Evolutionary conservation across 2,888 invertebrate genomes (phyloP), one percentile per base, ranked within the genome.

Genomic region (Arctia plantaginis): DNA sequence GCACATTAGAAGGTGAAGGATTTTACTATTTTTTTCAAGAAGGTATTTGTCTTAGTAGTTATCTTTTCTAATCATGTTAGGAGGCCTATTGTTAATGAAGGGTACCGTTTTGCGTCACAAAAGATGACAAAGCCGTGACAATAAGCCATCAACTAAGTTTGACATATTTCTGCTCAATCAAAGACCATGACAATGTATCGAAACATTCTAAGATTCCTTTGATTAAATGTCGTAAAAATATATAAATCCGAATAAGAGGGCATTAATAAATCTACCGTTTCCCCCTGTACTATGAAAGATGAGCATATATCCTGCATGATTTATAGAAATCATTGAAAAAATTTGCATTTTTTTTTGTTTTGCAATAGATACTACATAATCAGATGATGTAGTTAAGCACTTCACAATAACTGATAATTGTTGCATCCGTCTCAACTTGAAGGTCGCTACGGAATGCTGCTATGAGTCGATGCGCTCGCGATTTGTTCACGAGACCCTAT

Each of bases 401-500:
- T 27, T 67, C n/a, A 27, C 15, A 18, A 67, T 66, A 27, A 67
- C 30, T 67, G 20, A 67, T 44, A 20, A 67, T 18, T 41, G 39
- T 72, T 66, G 70, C 71, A 77, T 70, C 67, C 47, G 67, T 62
- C 27, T 71, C 67, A 51, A 69, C 66, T 69, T 67, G 85, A 88
- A 88, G 88, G 87, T 82, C 84, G 77, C 69, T 81, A 79, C 73
- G 51, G 69, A 71, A 33, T 68, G 30, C 30, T 62, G 74, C 65
- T 64, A 78, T 80, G 78, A 81, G 76, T 77, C 78, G 77, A 77
- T 80, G 82, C 84, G 84, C 81, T 64, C 73, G 82, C 84, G 85
- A 85, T 83, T 85, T 76, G 74, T 82, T 85, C 85, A 79, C 80
- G 81, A 84, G 80, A 82, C 79, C 81, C 83, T 83, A 82, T 85